phyloP scores from a whole-genome alignment of 2,113 vertebrate genomes.

The Gyps fulvus region DNA sequence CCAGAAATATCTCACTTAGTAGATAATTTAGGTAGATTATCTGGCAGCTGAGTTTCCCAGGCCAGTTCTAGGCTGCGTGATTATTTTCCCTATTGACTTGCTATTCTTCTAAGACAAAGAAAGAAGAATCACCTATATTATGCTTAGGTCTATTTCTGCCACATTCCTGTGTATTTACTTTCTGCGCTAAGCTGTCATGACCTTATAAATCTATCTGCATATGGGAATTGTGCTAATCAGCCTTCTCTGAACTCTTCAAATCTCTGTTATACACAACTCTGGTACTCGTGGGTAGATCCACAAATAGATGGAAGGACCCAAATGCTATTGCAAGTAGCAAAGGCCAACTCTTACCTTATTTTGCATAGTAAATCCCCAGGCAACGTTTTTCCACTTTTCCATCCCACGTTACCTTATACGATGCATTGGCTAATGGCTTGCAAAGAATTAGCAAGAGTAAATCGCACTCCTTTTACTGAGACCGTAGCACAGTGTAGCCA shows the following conservation, averaged over 20 bases:
- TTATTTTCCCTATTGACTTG: background rate
- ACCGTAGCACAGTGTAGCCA: background rate
- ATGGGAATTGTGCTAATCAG: background rate
- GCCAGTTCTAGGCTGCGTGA: accelerated
- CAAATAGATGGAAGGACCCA: background rate
- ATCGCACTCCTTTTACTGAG: background rate
- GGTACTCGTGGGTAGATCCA: background rate
- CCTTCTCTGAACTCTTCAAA: background rate
- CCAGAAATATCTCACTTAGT: background rate
- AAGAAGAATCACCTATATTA: background rate
- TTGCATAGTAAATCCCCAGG: accelerated
- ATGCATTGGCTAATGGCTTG: background rate
- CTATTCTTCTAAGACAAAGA: background rate
- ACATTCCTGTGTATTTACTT: background rate
- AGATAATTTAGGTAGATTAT: background rate
- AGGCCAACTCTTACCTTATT: background rate
- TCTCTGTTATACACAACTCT: background rate
- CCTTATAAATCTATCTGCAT: background rate
- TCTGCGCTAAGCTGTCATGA: background rate
- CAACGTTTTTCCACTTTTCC: background rate
- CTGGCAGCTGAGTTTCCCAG: background rate
- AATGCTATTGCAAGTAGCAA: background rate
- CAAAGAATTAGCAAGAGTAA: background rate
- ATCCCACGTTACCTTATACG: accelerated
- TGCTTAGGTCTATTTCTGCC: background rate